phyloP scores from a whole-genome alignment of 2,113 vertebrate genomes.

The Ptyas mucosa region DNA sequence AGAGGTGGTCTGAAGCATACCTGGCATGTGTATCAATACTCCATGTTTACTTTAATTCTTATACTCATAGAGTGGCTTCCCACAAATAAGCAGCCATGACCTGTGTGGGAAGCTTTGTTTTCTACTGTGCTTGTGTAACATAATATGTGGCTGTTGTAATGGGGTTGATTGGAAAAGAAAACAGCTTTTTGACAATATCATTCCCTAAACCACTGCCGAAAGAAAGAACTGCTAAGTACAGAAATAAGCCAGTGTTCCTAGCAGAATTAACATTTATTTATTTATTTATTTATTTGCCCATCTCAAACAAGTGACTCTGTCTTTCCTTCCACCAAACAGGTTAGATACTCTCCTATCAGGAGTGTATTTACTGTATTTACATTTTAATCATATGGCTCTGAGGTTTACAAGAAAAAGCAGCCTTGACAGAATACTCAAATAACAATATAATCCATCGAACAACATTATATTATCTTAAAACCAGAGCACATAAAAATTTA shows the following conservation, averaged over 20 bases:
- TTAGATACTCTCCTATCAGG: neutral
- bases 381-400: neutral
- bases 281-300: neutral
- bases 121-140: constrained; percentile 33
- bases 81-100: constrained; percentile 16
- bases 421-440: neutral
- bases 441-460: neutral
- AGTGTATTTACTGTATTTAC: neutral
- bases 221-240: neutral
- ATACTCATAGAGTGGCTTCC: constrained; percentile 44
- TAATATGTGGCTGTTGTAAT: constrained; percentile 5
- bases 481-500: neutral
- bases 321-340: neutral
- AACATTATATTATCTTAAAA: neutral
- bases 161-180: neutral
- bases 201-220: neutral
- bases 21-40: constrained; percentile 38
- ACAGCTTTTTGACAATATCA: neutral
- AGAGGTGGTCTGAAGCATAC: constrained; percentile 29
- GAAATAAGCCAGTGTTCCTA: neutral
- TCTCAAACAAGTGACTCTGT: neutral
- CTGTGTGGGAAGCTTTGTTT: constrained; percentile 51
- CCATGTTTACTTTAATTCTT: constrained; percentile 48
- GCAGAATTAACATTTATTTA: neutral
- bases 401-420: neutral